Conservation (phyloP, 2,888 invertebrate species). For the Clistopyga incitator region DNA sequence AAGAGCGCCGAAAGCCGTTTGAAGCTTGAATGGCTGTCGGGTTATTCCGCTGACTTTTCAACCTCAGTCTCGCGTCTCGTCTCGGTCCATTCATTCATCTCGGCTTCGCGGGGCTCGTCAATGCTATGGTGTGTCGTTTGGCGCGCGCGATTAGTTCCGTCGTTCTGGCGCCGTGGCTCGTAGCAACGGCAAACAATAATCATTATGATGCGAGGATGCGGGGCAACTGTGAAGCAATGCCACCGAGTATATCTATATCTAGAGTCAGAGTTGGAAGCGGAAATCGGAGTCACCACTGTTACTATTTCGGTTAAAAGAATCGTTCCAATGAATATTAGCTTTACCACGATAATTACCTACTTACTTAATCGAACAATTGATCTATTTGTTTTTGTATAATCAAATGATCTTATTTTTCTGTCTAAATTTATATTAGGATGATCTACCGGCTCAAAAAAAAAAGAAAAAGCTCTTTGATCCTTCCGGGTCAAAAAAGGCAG, state of each 20-base stretch:
- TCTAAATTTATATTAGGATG: neutral
- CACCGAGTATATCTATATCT: neutral
- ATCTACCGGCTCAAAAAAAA: constrained; percentile 12
- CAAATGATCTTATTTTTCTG: too few species aligned
- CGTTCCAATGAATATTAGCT: too few species aligned
- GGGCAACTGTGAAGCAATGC: neutral
- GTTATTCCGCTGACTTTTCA: constrained; percentile 36
- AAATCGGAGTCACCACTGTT: neutral
- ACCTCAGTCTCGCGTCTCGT: constrained; percentile 48
- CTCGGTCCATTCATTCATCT: constrained; percentile 67
- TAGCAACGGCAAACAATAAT: constrained; percentile 9
- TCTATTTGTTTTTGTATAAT: too few species aligned
- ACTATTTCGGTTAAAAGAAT: neutral
- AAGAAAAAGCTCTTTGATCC: too few species aligned
- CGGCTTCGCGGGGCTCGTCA: constrained; percentile 32
- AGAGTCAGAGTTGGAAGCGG: neutral
- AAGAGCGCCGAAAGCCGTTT: neutral
- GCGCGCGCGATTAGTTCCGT: constrained; percentile 61
- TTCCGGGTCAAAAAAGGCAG: neutral
- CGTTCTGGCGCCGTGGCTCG: constrained; percentile 29
- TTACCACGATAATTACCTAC: too few species aligned
- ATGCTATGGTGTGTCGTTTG: constrained; percentile 21
- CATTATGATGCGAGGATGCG: constrained; percentile 20
- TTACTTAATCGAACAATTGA: too few species aligned
- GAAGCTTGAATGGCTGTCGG: constrained; percentile 61